Evolutionary conservation across 2,113 vertebrate species (phyloP).

Genomic region (Actenoides lindsayi): DNA sequence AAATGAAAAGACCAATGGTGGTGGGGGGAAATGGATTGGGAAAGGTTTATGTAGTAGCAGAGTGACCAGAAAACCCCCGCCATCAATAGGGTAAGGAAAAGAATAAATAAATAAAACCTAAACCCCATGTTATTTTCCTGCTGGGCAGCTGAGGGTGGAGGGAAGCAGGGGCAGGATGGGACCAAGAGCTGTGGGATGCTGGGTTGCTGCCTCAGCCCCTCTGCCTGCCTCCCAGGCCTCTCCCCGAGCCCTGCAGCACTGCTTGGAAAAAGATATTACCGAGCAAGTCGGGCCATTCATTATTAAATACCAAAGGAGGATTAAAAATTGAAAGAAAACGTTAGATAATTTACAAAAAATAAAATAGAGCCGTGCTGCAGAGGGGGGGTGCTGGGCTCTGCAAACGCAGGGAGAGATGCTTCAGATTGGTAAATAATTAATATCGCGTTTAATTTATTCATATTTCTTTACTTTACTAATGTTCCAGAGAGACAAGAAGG

Average conservation of each 20-base stretch:
- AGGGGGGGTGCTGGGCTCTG: background rate
- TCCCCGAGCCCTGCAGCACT: background rate
- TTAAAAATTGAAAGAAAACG: conserved; percentile 39
- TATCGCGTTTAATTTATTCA: conserved; percentile 57
- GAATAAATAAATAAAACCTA: rapidly evolving
- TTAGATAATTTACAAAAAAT: background rate
- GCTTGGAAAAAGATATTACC: background rate
- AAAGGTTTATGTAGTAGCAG: rapidly evolving
- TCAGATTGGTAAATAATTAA: conserved; percentile 57
- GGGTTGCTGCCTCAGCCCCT: background rate
- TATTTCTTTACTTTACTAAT: conserved; percentile 62
- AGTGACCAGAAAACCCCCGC: background rate
- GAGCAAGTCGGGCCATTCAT: background rate
- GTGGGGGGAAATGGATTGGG: too few relatives aligned
- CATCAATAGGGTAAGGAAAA: background rate
- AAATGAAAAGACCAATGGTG: background rate
- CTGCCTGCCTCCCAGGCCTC: background rate
- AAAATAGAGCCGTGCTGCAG: background rate
- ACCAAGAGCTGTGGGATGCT: background rate
- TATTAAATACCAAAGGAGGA: background rate
- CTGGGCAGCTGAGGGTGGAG: background rate
- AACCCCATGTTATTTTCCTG: background rate
- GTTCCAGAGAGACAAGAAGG: conserved; percentile 15
- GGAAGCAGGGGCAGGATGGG: background rate
- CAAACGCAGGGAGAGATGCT: background rate